Conservation (phyloP, 2,888 invertebrate genomes). For the Mythimna vitellina region DNA sequence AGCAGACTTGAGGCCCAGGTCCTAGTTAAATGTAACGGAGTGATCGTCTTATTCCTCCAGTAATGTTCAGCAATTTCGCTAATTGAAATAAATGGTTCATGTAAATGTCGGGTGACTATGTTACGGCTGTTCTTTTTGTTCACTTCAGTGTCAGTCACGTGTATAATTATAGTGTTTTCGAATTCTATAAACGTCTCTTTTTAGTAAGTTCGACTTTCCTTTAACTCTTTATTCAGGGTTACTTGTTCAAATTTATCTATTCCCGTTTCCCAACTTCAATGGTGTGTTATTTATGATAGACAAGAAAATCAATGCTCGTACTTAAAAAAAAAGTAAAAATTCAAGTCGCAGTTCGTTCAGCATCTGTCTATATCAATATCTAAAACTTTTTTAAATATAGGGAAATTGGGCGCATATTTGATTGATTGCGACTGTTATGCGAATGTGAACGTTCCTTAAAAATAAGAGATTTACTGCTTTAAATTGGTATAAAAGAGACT, state of each 20-base stretch:
- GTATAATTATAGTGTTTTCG: conserved; percentile 29
- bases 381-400: too few species aligned
- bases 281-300: neutral
- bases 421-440: too few species aligned
- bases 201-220: conserved; percentile 1
- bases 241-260: neutral
- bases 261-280: neutral
- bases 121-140: conserved; percentile 16
- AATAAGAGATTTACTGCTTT: too few species aligned
- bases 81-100: conserved; percentile 48
- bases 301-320: too few species aligned
- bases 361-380: too few species aligned
- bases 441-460: too few species aligned
- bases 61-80: conserved; percentile 37
- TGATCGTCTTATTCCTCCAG: conserved; percentile 5
- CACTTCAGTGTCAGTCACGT: conserved; percentile 19
- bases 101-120: conserved; percentile 15
- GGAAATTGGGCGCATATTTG: too few species aligned
- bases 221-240: neutral
- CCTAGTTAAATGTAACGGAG: neutral
- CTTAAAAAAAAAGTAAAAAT: too few species aligned
- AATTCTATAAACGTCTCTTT: conserved; percentile 1
- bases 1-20: too few species aligned
- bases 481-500: too few species aligned
- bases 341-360: too few species aligned